Evolutionary conservation across 2,888 invertebrate genomes (phyloP), one percentile per base, ranked within the genome.

Genomic region (Ophraella communa): DNA sequence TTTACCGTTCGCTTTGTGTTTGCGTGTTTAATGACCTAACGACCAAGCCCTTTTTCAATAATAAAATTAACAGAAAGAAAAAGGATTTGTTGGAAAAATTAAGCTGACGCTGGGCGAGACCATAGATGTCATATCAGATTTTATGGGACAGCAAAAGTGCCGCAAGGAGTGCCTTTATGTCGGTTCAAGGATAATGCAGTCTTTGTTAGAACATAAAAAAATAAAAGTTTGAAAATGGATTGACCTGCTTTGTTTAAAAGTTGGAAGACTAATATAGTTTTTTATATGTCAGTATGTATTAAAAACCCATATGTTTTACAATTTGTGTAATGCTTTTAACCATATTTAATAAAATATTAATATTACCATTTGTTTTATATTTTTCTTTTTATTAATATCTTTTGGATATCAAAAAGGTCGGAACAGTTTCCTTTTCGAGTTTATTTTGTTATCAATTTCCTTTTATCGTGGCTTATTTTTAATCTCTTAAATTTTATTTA

Each of bases 61-160:
- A 72, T 70, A 68, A 70, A 71, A 71, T 67, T 71, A 68, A 64
- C 58, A 66, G 67, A 70, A 71, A 66, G 66, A 63, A 66, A 66
- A 70, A 62, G 66, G 61, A 68, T 66, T 68, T 59, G 65, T 66
- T 65, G 45, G 44, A 57, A 65, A 53, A 65, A 35, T 35, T 58
- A 52, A 59, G 42, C 52, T 52, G 60, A 60, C 60, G 53, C 52
- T 60, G 60, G 60, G 60, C 23, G 52, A 42, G 52, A 24, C 60
- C 17, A 1, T 35, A 49, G 30, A 27, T 35, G 35, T 60, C 42
- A 20, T 52, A 60, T 60, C 60, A 52, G 60, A 60, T 60, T 52
- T 44, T 39, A 39, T 30, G 10, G 14, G 17, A 53, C 3, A 14
- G 18, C 14, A 23, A 52, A 42, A 60, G 60, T 21, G 52, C 44